phyloP scores from a whole-genome alignment of 2,888 invertebrate genomes.

The Drosophila multiciliata region DNA sequence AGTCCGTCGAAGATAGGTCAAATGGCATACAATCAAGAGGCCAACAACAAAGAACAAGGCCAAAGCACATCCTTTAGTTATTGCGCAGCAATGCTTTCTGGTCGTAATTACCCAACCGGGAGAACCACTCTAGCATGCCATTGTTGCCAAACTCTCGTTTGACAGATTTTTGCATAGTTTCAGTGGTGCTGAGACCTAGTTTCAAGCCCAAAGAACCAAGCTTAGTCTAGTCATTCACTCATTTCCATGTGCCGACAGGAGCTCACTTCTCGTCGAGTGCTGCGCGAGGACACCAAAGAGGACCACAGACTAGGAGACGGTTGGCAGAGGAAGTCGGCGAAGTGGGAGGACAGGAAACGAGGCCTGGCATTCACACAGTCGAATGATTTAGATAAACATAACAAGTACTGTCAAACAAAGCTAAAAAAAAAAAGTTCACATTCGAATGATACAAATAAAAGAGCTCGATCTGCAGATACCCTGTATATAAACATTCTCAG shows the following conservation, averaged over 20 bases:
- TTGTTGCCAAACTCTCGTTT: slow-evolving; percentile 62
- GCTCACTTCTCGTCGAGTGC: slow-evolving; percentile 42
- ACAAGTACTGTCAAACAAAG: slow-evolving; percentile 74
- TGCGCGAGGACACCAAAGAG: slow-evolving; percentile 5
- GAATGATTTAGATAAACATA: slow-evolving; percentile 79
- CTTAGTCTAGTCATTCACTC: slow-evolving; percentile 63
- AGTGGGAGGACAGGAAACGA: slow-evolving; percentile 56
- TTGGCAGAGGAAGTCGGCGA: background rate
- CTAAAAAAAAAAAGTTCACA: slow-evolving; percentile 24
- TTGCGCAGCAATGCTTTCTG: slow-evolving; percentile 55
- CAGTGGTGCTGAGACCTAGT: slow-evolving; percentile 8
- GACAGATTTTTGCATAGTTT: slow-evolving; percentile 66
- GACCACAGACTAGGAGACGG: background rate
- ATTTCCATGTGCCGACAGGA: slow-evolving; percentile 65
- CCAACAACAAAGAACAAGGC: slow-evolving; percentile 27
- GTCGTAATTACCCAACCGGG: slow-evolving; percentile 63
- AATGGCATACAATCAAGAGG: slow-evolving; percentile 32
- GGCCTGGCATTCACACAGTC: slow-evolving; percentile 76
- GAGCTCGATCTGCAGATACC: slow-evolving; percentile 5
- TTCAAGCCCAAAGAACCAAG: background rate
- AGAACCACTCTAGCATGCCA: slow-evolving; percentile 58
- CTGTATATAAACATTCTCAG: slow-evolving; percentile 1
- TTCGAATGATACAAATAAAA: background rate
- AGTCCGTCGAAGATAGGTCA: slow-evolving; percentile 44
- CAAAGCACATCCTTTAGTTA: slow-evolving; percentile 34